Percentiles rank a stretch among this genome's conserved stretches.
Conservation (phyloP, 1,140 invertebrate genomes). For the Drosophila gunungcola region DNA sequence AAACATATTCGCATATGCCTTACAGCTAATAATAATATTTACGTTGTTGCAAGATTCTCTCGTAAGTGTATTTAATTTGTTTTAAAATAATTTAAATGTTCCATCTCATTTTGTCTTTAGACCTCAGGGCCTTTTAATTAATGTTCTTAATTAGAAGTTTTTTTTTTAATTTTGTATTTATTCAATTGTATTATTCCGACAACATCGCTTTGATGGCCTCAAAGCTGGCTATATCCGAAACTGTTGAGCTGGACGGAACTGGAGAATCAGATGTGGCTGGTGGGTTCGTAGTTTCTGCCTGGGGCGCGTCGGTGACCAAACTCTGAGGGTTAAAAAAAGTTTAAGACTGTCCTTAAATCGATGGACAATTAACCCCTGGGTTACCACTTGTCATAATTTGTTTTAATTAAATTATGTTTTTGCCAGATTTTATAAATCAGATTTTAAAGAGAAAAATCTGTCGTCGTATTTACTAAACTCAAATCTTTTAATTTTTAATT, state of each 20-base stretch:
- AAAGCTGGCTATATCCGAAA: conserved; percentile 74
- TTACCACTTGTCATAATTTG: too few relatives aligned
- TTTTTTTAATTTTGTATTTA: conserved; percentile 29
- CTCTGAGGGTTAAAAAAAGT: conserved; percentile 23
- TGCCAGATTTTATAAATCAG: too few relatives aligned
- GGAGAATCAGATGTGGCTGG: conserved; percentile 5
- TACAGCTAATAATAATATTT: too few relatives aligned
- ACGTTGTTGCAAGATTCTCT: background rate
- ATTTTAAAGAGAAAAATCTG: too few relatives aligned
- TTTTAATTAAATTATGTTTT: too few relatives aligned
- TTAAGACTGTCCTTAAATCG: background rate
- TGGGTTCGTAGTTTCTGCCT: conserved; percentile 9
- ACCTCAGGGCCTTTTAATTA: conserved; percentile 6
- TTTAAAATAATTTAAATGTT: conserved; percentile 15
- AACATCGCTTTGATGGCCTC: conserved; percentile 58
- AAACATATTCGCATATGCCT: too few relatives aligned
- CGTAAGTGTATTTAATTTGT: conserved; percentile 10
- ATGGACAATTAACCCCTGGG: too few relatives aligned
- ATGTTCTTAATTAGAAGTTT: conserved; percentile 44
- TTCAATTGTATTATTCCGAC: conserved; percentile 52
- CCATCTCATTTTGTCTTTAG: conserved; percentile 7
- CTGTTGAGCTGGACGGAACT: conserved; percentile 30
- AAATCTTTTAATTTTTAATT: too few relatives aligned
- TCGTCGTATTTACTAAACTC: too few relatives aligned
- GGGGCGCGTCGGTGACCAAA: conserved; percentile 40